Evolutionary conservation across 2,113 vertebrate genomes (phyloP).

Genomic region (Catharus bicknelli): DNA sequence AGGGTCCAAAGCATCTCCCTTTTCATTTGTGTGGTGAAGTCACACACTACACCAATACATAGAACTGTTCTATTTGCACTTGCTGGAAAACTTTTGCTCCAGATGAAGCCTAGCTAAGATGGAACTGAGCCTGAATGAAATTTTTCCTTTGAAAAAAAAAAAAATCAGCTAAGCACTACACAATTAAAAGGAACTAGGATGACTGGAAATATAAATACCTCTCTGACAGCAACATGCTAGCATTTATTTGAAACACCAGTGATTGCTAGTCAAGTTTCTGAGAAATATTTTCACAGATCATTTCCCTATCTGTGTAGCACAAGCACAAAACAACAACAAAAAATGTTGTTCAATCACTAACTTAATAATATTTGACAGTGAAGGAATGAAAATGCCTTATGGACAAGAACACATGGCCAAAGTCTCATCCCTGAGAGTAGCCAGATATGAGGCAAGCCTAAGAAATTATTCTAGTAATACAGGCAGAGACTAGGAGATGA

Average conservation of each 20-base stretch:
- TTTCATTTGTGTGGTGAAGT: neutral
- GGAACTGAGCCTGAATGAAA: neutral
- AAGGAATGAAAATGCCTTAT: neutral
- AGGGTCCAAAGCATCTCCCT: neutral
- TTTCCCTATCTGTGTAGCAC: neutral
- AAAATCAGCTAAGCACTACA: neutral
- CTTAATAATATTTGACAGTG: neutral
- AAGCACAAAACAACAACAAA: neutral
- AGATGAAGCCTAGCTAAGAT: neutral
- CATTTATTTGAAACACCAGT: neutral
- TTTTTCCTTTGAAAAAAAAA: neutral
- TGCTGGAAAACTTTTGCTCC: neutral
- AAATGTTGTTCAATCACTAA: neutral
- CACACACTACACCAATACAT: fast-evolving
- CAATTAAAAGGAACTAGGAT: neutral
- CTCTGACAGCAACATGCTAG: neutral
- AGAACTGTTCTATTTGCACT: neutral
- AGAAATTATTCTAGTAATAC: neutral
- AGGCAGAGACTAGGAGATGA: neutral
- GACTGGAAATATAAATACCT: neutral
- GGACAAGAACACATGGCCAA: fast-evolving
- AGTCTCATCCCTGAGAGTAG: neutral
- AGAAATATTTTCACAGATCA: neutral
- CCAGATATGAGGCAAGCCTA: neutral
- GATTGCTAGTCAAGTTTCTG: neutral